Evolutionary conservation across 2,113 vertebrate species (phyloP).

Genomic region (Cololabis saira): DNA sequence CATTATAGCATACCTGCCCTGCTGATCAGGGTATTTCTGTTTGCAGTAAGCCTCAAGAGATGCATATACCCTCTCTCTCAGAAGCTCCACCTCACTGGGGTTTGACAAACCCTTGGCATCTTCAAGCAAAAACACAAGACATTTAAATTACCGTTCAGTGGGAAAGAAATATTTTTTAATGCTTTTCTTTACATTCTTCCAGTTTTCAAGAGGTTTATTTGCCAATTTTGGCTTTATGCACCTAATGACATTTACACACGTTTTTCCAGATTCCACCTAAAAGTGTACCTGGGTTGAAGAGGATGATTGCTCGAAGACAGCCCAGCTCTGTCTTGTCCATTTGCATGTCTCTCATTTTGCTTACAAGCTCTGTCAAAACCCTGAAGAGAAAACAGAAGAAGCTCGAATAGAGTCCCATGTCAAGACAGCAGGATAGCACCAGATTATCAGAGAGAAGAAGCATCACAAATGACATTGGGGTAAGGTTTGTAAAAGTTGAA

Average conservation of each 20-base stretch:
- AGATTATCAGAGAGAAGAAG: not conserved
- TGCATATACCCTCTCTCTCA: slow-evolving; percentile 91
- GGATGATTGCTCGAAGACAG: slow-evolving; percentile 92
- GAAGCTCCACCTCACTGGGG: slow-evolving; percentile 90
- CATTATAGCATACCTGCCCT: slow-evolving; percentile 82
- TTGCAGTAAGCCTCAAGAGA: slow-evolving; percentile 94
- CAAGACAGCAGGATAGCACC: slow-evolving; percentile 1
- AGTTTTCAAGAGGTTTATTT: not conserved
- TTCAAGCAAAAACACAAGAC: slow-evolving; percentile 36
- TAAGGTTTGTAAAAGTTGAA: not conserved
- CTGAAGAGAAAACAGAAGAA: slow-evolving; percentile 56
- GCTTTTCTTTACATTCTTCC: not conserved
- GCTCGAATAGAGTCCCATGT: not conserved
- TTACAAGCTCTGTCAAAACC: slow-evolving; percentile 85
- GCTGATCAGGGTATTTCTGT: slow-evolving; percentile 92
- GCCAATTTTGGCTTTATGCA: not conserved
- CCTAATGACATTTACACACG: not conserved
- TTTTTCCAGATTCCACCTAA: not conserved
- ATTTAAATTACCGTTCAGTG: not conserved
- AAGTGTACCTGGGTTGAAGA: slow-evolving; percentile 89
- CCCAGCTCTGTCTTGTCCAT: slow-evolving; percentile 88
- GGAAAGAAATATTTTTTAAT: not conserved
- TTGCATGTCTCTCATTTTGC: slow-evolving; percentile 88
- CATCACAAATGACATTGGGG: not conserved
- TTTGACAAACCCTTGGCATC: slow-evolving; percentile 92